These are phyloP conservation scores for Chymomyza procnemis DNA, from an alignment of 2,888 invertebrate genomes.

Conservation along the genomic window DNA sequence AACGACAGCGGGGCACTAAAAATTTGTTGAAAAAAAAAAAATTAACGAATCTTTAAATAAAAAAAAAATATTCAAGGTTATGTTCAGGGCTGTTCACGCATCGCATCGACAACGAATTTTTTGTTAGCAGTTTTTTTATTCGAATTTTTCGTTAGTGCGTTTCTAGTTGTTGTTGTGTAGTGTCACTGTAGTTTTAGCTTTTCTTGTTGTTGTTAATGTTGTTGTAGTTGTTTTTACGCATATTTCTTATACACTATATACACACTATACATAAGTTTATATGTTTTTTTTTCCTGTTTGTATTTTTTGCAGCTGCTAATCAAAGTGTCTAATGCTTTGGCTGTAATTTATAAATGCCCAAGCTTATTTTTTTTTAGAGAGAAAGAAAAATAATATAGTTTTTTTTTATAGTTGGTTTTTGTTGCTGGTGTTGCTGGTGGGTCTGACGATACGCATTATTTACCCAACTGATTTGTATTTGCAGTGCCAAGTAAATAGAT, in stretches of 20 bases:
- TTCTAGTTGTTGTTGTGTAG: conserved; percentile 41
- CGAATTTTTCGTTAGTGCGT: conserved; percentile 48
- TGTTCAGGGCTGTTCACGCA: conserved; percentile 74
- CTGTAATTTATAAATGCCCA: conserved; percentile 65
- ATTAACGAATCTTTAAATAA: conserved; percentile 67
- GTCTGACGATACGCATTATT: conserved; percentile 65
- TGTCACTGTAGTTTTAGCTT: conserved; percentile 15
- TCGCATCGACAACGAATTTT: conserved; percentile 60
- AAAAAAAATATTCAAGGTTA: conserved; percentile 73
- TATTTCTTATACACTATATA: conserved; percentile 28
- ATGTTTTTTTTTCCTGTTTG: conserved; percentile 21
- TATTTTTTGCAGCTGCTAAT: conserved; percentile 69
- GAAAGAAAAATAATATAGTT: conserved; percentile 12
- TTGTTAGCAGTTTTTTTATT: conserved; percentile 30
- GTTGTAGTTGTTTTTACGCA: conserved; percentile 37
- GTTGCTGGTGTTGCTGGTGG: conserved; percentile 15
- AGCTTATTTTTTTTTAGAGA: conserved; percentile 25
- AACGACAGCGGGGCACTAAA: conserved; percentile 21
- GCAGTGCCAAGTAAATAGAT: conserved; percentile 53
- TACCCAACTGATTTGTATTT: conserved; percentile 73
- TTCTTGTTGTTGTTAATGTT: conserved; percentile 24
- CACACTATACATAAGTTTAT: conserved; percentile 11
- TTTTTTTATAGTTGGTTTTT: conserved; percentile 5
- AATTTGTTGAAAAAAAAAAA: conserved; percentile 50
- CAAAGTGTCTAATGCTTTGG: conserved; percentile 62